A percentile compares a stretch with the other conserved stretches of the same genome.
Conservation (phyloP, 2,797 vertebrate genomes). For the Alcedo atthis region DNA sequence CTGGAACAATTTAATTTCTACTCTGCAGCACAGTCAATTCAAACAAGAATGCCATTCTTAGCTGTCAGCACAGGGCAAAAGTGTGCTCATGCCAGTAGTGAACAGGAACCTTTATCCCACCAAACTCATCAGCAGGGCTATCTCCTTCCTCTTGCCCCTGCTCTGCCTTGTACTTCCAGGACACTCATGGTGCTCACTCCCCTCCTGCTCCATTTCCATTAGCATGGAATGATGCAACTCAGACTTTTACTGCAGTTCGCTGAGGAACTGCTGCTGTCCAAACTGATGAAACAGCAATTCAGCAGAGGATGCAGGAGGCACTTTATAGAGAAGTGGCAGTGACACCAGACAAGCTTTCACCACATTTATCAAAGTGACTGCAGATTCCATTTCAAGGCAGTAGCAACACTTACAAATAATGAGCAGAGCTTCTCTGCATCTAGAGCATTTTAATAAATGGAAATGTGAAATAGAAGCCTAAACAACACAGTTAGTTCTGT, state of each 20-base stretch:
- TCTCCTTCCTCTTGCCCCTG: not conserved
- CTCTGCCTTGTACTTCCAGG: not conserved
- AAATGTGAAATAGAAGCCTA: slow-evolving; percentile 13
- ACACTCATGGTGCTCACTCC: not conserved
- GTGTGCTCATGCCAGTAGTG: rapidly evolving
- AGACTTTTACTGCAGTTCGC: slow-evolving; percentile 50
- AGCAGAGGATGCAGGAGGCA: slow-evolving; percentile 41
- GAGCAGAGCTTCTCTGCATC: slow-evolving; percentile 19
- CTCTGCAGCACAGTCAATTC: not conserved
- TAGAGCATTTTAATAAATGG: slow-evolving; percentile 64
- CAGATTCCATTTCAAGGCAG: slow-evolving; percentile 36
- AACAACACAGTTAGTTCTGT: slow-evolving; percentile 5
- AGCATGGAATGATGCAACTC: slow-evolving; percentile 33
- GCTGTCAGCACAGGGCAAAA: not conserved
- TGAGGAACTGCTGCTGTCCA: slow-evolving; percentile 14
- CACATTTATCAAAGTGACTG: slow-evolving; percentile 66
- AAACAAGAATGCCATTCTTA: not conserved
- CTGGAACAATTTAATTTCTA: not conserved
- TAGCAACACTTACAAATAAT: slow-evolving; percentile 58
- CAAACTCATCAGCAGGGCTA: not conserved
- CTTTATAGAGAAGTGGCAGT: slow-evolving; percentile 46
- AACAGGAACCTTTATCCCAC: not conserved
- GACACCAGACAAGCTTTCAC: slow-evolving; percentile 59
- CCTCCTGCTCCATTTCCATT: not conserved
- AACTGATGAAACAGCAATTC: slow-evolving; percentile 65